phyloP scores from a whole-genome alignment of 2,797 vertebrate species.

The Megalops cyprinoides region DNA sequence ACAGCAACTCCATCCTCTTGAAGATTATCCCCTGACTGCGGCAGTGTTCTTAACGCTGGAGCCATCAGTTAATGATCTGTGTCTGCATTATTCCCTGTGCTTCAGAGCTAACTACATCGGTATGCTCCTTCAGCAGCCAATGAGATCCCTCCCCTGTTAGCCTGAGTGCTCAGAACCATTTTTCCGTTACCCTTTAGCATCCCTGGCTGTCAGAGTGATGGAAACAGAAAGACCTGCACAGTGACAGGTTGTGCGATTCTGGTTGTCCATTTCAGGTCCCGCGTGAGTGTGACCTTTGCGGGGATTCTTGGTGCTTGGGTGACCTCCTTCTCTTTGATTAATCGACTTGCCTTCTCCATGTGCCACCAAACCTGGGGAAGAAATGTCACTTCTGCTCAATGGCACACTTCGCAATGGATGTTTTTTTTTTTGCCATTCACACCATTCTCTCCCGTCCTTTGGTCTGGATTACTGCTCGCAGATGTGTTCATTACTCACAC shows the following conservation, averaged over 20 bases:
- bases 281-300: not conserved
- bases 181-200: not conserved
- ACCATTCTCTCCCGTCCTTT: conserved; percentile 28
- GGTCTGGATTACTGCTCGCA: conserved; percentile 27
- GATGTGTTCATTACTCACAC: conserved; percentile 16
- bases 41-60: not conserved
- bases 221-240: not conserved
- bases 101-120: not conserved
- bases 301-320: not conserved
- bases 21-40: not conserved
- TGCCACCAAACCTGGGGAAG: no score
- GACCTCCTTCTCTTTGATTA: not conserved
- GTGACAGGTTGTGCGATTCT: not conserved
- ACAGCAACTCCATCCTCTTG: not conserved
- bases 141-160: not conserved
- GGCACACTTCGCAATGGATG: no score
- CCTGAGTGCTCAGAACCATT: not conserved
- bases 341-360: no score
- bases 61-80: not conserved
- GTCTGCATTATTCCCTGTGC: not conserved
- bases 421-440: not conserved
- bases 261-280: not conserved
- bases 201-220: not conserved
- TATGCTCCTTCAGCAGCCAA: not conserved
- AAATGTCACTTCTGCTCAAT: no score